phyloP scores from a whole-genome alignment of 2,888 invertebrate genomes.

The Agriopis marginaria region DNA sequence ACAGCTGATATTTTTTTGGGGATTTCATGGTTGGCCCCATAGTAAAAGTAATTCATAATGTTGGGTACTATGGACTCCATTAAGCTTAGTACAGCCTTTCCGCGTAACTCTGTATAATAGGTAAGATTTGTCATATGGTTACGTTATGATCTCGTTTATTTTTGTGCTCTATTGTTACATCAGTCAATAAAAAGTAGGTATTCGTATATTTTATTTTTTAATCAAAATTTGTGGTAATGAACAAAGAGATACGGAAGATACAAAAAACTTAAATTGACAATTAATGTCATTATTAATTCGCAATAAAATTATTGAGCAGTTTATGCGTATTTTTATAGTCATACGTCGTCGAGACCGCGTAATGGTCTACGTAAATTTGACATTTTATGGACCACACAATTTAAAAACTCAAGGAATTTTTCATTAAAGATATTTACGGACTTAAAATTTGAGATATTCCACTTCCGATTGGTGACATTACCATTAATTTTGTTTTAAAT shows the following conservation, averaged over 20 bases:
- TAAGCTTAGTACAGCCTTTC: too few species aligned
- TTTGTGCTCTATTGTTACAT: neutral
- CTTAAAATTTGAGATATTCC: conserved; percentile 39
- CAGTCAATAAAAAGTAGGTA: neutral
- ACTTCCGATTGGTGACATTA: conserved; percentile 43
- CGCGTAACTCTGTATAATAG: too few species aligned
- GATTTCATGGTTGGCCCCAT: too few species aligned
- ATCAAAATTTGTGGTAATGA: conserved; percentile 29
- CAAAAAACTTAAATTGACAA: conserved; percentile 44
- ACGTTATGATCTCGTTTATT: too few species aligned
- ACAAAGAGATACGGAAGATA: conserved; percentile 48
- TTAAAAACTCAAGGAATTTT: conserved; percentile 56
- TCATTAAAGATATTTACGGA: conserved; percentile 50
- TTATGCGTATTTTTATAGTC: conserved; percentile 63
- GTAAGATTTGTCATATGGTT: too few species aligned
- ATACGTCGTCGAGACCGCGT: conserved; percentile 60
- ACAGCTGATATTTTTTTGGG: too few species aligned
- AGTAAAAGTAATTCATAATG: too few species aligned
- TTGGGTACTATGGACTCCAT: too few species aligned
- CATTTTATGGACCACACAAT: conserved; percentile 63
- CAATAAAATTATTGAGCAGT: conserved; percentile 63
- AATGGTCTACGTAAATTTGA: conserved; percentile 68
- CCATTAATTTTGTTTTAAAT: conserved; percentile 41
- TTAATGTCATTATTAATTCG: conserved; percentile 67
- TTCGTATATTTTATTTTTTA: neutral